phyloP scores from a whole-genome alignment of 2,888 invertebrate species.

The Octodonta nipae region DNA sequence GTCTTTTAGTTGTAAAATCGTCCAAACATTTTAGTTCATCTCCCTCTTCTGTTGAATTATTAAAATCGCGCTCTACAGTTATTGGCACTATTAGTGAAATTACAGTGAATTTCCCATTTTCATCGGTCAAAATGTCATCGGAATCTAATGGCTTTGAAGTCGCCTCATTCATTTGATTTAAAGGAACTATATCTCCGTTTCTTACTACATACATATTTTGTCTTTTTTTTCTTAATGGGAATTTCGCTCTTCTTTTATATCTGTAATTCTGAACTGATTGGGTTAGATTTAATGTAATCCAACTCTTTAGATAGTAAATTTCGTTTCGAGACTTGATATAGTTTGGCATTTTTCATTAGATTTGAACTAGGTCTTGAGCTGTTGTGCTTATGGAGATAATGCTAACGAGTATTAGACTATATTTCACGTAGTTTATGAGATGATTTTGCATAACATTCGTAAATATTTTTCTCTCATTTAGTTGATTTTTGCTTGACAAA shows the following conservation, averaged over 20 bases:
- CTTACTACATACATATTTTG: constrained; percentile 18
- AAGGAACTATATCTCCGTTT: constrained; percentile 18
- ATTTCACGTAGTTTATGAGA: too few relatives aligned
- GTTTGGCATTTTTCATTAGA: not conserved
- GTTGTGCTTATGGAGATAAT: too few relatives aligned
- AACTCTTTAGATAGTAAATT: not conserved
- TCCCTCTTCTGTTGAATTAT: constrained; percentile 6
- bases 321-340: constrained; percentile 6
- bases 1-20: not conserved
- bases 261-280: not conserved
- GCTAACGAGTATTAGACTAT: too few relatives aligned
- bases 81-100: constrained; percentile 19
- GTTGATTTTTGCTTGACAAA: too few relatives aligned
- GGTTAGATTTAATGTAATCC: not conserved
- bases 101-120: constrained; percentile 15
- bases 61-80: constrained; percentile 8
- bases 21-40: not conserved
- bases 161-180: constrained; percentile 13
- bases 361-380: too few relatives aligned
- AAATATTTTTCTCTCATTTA: too few relatives aligned
- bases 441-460: too few relatives aligned
- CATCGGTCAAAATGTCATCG: constrained; percentile 6
- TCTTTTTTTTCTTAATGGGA: too few relatives aligned
- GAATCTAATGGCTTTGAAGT: constrained; percentile 9
- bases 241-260: not conserved